Evolutionary conservation across 2,113 vertebrate species (phyloP).

Genomic region (Zosterops borbonicus): DNA sequence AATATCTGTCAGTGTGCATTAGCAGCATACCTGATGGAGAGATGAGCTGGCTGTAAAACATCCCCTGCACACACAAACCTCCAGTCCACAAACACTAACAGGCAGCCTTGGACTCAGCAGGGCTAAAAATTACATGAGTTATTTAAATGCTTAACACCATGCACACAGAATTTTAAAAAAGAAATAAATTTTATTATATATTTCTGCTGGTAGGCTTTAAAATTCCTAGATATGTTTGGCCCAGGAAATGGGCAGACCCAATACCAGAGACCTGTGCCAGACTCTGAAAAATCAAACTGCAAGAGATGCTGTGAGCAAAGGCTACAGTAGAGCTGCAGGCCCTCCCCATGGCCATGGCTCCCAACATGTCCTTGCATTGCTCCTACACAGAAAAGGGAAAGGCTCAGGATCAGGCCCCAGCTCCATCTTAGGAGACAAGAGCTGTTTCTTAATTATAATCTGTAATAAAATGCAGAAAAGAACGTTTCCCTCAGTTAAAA

Average conservation of each 20-base stretch:
- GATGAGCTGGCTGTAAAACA: constrained; percentile 40
- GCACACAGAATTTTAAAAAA: background rate
- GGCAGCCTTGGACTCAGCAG: background rate
- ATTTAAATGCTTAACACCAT: background rate
- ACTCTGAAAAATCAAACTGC: background rate
- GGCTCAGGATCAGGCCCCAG: background rate
- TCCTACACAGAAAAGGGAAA: background rate
- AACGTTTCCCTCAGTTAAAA: background rate
- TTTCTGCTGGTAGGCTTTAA: background rate
- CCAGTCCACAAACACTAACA: background rate
- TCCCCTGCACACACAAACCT: background rate
- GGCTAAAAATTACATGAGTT: background rate
- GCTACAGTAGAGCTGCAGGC: background rate
- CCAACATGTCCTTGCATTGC: background rate
- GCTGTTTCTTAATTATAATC: background rate
- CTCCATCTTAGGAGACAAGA: background rate
- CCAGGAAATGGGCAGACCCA: background rate
- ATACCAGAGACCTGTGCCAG: background rate
- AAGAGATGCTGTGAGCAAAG: background rate
- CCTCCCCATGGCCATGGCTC: accelerated
- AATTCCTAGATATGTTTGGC: background rate
- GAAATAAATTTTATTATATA: background rate
- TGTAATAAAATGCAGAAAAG: accelerated
- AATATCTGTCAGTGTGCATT: constrained; percentile 56
- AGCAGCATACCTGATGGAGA: constrained; percentile 57